phyloP scores from a whole-genome alignment of 2,888 invertebrate genomes.

The Hyppa rectilinea region DNA sequence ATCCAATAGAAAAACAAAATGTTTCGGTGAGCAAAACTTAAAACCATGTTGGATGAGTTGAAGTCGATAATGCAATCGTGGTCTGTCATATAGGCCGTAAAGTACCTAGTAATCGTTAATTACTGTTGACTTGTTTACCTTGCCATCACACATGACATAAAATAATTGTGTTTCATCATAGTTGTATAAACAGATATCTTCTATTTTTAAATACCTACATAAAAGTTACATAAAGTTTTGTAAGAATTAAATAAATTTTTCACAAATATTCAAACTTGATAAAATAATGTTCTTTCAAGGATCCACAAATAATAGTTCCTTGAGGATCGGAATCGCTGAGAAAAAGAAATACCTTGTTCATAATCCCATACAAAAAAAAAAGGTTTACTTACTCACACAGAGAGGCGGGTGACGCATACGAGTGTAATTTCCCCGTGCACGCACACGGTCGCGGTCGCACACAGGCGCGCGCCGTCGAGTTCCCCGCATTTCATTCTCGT shows the following conservation, averaged over 20 bases:
- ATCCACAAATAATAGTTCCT: slow-evolving; percentile 68
- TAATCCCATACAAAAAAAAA: slow-evolving; percentile 86
- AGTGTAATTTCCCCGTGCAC: slow-evolving; percentile 77
- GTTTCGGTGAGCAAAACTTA: slow-evolving; percentile 5
- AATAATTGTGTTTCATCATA: not conserved
- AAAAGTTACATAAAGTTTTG: slow-evolving; percentile 57
- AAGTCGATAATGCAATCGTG: slow-evolving; percentile 21
- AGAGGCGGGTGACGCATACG: slow-evolving; percentile 75
- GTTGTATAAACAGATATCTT: slow-evolving; percentile 12
- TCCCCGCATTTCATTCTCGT: slow-evolving; percentile 89
- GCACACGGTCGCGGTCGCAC: slow-evolving; percentile 72
- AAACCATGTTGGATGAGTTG: not conserved
- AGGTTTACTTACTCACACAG: slow-evolving; percentile 84
- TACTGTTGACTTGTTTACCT: slow-evolving; percentile 14
- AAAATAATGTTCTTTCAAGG: slow-evolving; percentile 63
- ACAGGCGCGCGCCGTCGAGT: slow-evolving; percentile 79
- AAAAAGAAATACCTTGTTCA: slow-evolving; percentile 84
- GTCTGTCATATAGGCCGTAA: slow-evolving; percentile 2
- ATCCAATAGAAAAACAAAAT: not conserved
- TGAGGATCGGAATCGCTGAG: slow-evolving; percentile 76
- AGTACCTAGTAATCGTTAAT: slow-evolving; percentile 5
- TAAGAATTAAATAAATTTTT: slow-evolving; percentile 38
- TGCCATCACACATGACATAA: slow-evolving; percentile 22
- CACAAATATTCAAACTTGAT: slow-evolving; percentile 58
- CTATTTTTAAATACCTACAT: slow-evolving; percentile 36